Evolutionary conservation across 2,113 vertebrate species (phyloP).

Genomic region (Daboia siamensis): DNA sequence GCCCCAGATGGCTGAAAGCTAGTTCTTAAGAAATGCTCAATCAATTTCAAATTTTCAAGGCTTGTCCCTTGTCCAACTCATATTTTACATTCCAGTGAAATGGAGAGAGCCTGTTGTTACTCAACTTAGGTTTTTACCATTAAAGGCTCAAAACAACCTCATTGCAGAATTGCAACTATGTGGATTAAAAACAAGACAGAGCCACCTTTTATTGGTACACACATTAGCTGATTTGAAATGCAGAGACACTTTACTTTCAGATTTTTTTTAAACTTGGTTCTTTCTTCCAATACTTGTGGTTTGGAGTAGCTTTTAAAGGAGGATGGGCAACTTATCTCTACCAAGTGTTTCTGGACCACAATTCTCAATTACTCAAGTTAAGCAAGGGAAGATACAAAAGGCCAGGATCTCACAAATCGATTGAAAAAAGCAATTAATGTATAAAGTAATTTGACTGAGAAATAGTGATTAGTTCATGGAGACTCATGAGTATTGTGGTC

Average conservation of each 20-base stretch:
- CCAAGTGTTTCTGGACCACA: neutral
- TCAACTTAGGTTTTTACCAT: neutral
- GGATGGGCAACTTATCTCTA: neutral
- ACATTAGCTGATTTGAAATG: neutral
- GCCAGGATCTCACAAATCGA: neutral
- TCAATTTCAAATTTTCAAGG: neutral
- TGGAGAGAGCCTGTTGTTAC: neutral
- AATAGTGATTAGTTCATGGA: neutral
- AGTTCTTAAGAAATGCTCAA: conserved; percentile 35
- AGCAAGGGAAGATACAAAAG: neutral
- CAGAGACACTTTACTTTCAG: neutral
- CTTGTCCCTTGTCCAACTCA: conserved; percentile 19
- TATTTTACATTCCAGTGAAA: conserved; percentile 34
- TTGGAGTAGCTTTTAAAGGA: neutral
- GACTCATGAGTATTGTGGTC: neutral
- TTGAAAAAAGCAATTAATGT: neutral
- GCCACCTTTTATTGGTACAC: neutral
- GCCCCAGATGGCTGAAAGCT: conserved; percentile 21
- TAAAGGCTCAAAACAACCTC: neutral
- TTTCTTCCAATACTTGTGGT: neutral
- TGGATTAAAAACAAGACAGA: neutral
- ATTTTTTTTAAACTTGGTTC: neutral
- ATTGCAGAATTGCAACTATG: neutral
- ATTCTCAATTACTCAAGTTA: neutral
- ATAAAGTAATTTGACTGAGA: neutral